Evolutionary conservation across 2,113 vertebrate species (phyloP).

Genomic region (Entomyzon cyanotis): DNA sequence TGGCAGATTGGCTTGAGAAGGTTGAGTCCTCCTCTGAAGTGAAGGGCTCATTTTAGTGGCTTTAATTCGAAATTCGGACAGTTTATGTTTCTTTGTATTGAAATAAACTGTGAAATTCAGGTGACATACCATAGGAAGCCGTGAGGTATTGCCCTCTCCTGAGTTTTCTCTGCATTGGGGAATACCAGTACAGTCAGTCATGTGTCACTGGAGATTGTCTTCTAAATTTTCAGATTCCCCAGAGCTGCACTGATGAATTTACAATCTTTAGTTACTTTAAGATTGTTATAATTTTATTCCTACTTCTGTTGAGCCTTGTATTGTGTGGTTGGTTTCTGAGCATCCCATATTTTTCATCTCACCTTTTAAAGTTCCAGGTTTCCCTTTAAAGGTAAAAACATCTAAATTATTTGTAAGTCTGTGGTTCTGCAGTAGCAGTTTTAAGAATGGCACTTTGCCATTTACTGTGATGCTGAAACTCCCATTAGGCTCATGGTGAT

Average conservation of each 20-base stretch:
- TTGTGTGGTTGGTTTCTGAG: neutral
- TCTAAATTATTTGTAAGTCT: neutral
- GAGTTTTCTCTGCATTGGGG: neutral
- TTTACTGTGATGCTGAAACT: neutral
- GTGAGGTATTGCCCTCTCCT: neutral
- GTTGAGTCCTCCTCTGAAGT: neutral
- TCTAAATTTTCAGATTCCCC: neutral
- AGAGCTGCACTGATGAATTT: fast-evolving
- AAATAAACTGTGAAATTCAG: neutral
- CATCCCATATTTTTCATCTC: neutral
- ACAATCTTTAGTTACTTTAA: neutral
- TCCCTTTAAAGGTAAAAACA: neutral
- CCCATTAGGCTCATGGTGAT: neutral
- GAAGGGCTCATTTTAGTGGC: neutral
- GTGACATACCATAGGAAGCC: neutral
- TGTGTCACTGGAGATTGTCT: neutral
- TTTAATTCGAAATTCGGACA: neutral
- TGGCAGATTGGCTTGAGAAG: neutral
- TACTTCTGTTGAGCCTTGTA: neutral
- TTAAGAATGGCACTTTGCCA: neutral
- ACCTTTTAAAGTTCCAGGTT: neutral
- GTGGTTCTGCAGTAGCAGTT: neutral
- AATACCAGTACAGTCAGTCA: neutral
- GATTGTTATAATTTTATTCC: neutral
- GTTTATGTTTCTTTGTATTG: neutral